Evolutionary conservation across 2,113 vertebrate species (phyloP).

Genomic region (Callionymus lyra): DNA sequence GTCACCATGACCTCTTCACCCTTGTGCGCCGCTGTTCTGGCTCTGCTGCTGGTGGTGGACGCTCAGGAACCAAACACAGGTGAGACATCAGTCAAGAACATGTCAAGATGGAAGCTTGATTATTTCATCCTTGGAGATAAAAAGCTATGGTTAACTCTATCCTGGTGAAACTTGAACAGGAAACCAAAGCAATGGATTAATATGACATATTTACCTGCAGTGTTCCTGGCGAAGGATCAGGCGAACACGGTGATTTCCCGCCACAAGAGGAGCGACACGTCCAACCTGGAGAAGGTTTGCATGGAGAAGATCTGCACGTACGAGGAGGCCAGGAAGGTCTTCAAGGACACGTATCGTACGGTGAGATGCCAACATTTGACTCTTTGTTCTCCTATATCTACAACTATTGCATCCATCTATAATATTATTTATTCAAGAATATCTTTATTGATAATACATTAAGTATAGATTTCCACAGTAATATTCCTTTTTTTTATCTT

Average conservation of each 20-base stretch:
- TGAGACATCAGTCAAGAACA: constrained; percentile 16
- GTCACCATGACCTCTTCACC: constrained; percentile 36
- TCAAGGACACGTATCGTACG: constrained; percentile 72
- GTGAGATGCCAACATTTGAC: constrained; percentile 50
- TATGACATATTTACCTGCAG: constrained; percentile 28
- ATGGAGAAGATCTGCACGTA: constrained; percentile 75
- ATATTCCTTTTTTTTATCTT: no score
- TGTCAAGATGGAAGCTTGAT: not conserved
- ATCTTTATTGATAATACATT: no score
- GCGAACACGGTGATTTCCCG: constrained; percentile 57
- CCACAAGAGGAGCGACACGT: constrained; percentile 48
- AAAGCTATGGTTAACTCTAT: no score
- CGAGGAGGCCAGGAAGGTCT: constrained; percentile 77
- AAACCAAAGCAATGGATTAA: no score
- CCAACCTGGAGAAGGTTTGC: constrained; percentile 76
- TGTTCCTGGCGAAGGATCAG: constrained; percentile 62
- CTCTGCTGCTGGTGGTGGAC: constrained; percentile 31
- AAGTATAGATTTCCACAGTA: no score
- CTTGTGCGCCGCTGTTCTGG: constrained; percentile 20
- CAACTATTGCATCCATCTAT: not conserved
- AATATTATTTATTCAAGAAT: no score
- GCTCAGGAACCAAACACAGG: constrained; percentile 30
- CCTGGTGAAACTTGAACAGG: no score
- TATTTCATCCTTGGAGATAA: no score
- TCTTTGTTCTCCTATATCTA: not conserved